Conservation (phyloP, 53 echinoderm and acorn worm genomes). For the Hippasteria phrygiana region DNA sequence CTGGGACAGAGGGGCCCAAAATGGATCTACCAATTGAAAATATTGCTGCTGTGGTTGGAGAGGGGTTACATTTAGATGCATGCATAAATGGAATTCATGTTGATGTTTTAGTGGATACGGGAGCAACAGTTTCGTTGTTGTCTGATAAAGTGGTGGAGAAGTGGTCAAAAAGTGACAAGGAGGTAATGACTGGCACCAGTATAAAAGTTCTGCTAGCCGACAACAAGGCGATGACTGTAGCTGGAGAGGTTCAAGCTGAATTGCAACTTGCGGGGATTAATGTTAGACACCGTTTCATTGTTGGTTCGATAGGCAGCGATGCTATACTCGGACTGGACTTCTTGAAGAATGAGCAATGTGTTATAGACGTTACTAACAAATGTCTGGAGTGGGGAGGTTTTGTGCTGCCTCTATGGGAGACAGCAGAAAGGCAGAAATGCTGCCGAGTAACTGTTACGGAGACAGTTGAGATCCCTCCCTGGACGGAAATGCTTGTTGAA, state of each 20-base stretch:
- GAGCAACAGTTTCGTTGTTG: constrained; percentile 13
- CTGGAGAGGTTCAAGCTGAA: background rate
- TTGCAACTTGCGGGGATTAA: background rate
- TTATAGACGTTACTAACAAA: constrained; percentile 4
- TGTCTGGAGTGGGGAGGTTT: constrained; percentile 31
- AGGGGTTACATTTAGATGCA: constrained; percentile 1
- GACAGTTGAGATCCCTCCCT: background rate
- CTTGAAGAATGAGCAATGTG: constrained; percentile 4
- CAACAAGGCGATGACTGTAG: background rate
- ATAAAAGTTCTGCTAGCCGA: background rate
- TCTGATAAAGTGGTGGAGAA: background rate
- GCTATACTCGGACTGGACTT: constrained; percentile 6
- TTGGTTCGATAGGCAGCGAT: constrained; percentile 11
- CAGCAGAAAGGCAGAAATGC: background rate
- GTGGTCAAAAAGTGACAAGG: background rate
- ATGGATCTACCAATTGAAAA: background rate
- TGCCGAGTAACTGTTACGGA: constrained; percentile 12
- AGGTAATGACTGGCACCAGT: background rate
- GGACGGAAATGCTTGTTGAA: constrained; percentile 12
- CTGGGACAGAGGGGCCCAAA: constrained; percentile 1
- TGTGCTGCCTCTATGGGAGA: constrained; percentile 13
- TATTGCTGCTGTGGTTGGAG: constrained; percentile 30
- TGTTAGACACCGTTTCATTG: background rate
- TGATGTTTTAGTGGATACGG: constrained; percentile 11
- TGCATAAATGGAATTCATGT: background rate